phyloP scores from a whole-genome alignment of 2,113 vertebrate species.

The Arothron firmamentum region DNA sequence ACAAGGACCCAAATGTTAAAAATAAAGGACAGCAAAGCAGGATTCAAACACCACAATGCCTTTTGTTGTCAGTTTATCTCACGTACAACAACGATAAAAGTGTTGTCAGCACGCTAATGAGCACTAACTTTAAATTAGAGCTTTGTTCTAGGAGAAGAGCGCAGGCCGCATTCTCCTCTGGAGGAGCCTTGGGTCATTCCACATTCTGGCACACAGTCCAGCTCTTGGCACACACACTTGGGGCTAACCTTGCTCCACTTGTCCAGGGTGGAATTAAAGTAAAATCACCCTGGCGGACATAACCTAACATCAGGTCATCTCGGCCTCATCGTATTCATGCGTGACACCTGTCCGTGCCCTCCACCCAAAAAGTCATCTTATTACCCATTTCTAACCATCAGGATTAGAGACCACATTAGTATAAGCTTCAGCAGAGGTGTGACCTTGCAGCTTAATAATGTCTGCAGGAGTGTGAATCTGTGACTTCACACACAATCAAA shows the following conservation, averaged over 20 bases:
- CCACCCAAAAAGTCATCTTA: neutral
- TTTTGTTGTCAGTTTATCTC: conserved; percentile 12
- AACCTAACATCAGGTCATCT: conserved; percentile 32
- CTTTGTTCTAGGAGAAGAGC: neutral
- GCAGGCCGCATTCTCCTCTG: conserved; percentile 51
- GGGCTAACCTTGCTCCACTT: conserved; percentile 62
- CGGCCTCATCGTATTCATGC: conserved; percentile 4
- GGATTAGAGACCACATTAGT: neutral
- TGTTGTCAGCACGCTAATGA: neutral
- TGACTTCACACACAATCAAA: neutral
- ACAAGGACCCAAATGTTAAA: conserved; percentile 16
- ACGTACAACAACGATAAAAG: neutral
- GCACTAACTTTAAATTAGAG: conserved; percentile 1
- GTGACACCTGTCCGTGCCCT: neutral
- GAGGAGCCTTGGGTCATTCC: conserved; percentile 50
- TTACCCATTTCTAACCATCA: neutral
- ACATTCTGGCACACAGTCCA: conserved; percentile 56
- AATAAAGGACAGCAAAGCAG: conserved; percentile 9
- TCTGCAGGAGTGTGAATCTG: neutral
- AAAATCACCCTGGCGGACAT: conserved; percentile 46
- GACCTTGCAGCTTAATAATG: neutral
- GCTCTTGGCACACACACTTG: conserved; percentile 57
- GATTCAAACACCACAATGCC: conserved; percentile 11
- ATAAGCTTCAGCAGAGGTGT: neutral
- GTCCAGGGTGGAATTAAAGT: conserved; percentile 52